These are phyloP conservation scores for Troides helena DNA, from an alignment of 2,888 invertebrate species.

Conservation along the genomic window DNA sequence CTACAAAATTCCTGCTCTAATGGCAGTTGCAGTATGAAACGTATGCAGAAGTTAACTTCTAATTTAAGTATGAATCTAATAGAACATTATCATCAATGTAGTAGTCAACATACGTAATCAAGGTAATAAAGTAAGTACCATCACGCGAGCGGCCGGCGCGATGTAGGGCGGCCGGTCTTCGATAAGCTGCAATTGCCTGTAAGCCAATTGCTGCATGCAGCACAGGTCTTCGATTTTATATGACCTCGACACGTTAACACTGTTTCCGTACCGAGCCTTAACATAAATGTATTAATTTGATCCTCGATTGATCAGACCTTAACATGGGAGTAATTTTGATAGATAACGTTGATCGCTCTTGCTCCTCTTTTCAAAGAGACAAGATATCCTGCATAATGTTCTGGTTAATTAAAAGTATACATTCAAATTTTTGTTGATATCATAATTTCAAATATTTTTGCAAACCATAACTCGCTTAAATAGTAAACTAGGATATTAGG, in stretches of 20 bases:
- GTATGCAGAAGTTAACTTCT: background rate
- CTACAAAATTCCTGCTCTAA: too few species aligned
- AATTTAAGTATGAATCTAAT: constrained; percentile 5
- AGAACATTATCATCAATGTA: constrained; percentile 19
- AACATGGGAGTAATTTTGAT: too few species aligned
- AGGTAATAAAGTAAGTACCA: constrained; percentile 26
- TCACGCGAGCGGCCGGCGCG: constrained; percentile 22
- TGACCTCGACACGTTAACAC: constrained; percentile 22
- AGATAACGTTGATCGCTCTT: too few species aligned
- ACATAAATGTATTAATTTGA: background rate
- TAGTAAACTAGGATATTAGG: too few species aligned
- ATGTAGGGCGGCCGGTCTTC: constrained; percentile 19
- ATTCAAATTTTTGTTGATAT: too few species aligned
- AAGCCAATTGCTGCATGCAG: constrained; percentile 24
- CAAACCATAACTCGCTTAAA: too few species aligned
- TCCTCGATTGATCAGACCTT: background rate
- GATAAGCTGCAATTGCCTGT: constrained; percentile 28
- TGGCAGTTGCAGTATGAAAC: too few species aligned
- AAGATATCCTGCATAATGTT: too few species aligned
- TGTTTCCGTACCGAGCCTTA: constrained; percentile 5
- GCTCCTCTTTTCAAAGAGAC: too few species aligned
- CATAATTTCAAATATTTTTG: too few species aligned
- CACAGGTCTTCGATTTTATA: constrained; percentile 23
- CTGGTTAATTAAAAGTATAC: too few species aligned
- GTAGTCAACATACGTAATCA: constrained; percentile 27